phyloP scores from a whole-genome alignment of 2,797 vertebrate species.

The Numenius phaeopus region DNA sequence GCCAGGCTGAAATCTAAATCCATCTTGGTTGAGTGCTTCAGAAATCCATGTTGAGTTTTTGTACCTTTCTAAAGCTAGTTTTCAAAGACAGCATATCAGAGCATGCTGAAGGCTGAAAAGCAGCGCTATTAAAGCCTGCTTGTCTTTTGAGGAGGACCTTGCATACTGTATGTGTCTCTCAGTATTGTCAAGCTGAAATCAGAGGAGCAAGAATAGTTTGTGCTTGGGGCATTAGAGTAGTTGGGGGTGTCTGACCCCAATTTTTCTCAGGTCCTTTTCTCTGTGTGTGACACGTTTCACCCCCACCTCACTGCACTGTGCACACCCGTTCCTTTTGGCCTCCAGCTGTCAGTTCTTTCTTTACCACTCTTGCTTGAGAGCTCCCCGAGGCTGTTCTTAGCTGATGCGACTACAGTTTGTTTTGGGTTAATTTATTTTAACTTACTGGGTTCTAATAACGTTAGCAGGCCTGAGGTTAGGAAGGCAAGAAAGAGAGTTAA shows the following conservation, averaged over 20 bases:
- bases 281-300: neutral
- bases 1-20: neutral
- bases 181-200: neutral
- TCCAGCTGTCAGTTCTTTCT: neutral
- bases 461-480: constrained; percentile 24
- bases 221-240: neutral
- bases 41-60: neutral
- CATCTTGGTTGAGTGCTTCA: neutral
- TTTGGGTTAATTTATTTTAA: constrained; percentile 42
- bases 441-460: neutral
- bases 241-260: neutral
- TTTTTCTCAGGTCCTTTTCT: neutral
- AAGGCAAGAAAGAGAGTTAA: constrained; percentile 12
- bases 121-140: neutral
- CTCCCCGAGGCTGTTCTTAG: neutral
- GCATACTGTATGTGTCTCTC: neutral
- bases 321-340: neutral
- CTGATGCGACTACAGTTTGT: neutral
- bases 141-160: neutral
- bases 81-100: neutral
- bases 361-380: neutral
- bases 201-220: neutral
- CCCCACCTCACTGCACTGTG: neutral
- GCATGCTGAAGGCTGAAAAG: neutral
- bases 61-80: neutral